Conservation (phyloP, 2,888 invertebrate genomes). For the Mayetiola destructor region DNA sequence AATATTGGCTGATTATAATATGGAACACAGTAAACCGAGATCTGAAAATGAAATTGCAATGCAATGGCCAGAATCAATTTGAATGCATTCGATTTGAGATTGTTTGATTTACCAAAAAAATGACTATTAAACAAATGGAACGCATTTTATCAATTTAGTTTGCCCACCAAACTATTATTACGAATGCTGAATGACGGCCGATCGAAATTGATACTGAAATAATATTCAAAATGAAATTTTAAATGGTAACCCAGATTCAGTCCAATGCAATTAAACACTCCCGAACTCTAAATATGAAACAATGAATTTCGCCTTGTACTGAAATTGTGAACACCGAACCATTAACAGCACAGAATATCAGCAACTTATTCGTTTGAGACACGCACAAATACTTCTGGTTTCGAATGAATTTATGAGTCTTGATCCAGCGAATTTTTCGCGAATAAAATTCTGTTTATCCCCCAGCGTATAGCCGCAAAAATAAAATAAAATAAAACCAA, state of each 20-base stretch:
- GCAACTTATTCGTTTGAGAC: too few relatives aligned
- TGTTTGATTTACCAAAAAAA: neutral
- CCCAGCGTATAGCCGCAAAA: too few relatives aligned
- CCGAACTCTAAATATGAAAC: too few relatives aligned
- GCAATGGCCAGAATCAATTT: neutral
- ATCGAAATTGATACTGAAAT: too few relatives aligned
- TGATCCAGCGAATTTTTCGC: neutral
- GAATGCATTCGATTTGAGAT: neutral
- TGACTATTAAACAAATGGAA: neutral
- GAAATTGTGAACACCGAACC: too few relatives aligned
- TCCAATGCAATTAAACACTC: too few relatives aligned
- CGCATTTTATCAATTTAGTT: neutral
- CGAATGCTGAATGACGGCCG: too few relatives aligned
- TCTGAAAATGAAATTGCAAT: neutral
- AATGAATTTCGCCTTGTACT: too few relatives aligned
- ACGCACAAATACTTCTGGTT: neutral
- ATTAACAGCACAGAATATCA: too few relatives aligned
- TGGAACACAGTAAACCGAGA: neutral
- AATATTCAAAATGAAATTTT: too few relatives aligned
- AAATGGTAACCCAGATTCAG: too few relatives aligned
- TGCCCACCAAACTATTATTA: too few relatives aligned
- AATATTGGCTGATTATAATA: slow-evolving; percentile 16
- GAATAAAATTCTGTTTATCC: neutral
- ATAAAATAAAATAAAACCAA: neutral
- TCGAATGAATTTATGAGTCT: neutral